phyloP scores from a whole-genome alignment of 1,140 invertebrate species.

The Zaprionus camerounensis region DNA sequence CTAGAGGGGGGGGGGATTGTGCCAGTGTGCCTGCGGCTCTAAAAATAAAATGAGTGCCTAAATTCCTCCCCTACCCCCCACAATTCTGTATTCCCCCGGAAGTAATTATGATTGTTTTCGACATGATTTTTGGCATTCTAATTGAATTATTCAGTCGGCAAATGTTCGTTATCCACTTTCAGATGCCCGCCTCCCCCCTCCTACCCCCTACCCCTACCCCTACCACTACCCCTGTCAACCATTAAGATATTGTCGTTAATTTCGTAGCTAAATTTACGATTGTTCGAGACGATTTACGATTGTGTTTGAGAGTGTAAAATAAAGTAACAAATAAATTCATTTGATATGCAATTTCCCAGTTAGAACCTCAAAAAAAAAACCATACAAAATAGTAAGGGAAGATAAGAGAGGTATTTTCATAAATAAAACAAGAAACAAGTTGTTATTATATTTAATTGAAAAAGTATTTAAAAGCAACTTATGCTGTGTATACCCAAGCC shows the following conservation, averaged over 20 bases:
- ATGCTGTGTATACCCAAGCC: no score
- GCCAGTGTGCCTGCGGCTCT: background rate
- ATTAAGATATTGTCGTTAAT: background rate
- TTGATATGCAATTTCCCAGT: background rate
- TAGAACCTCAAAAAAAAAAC: no score
- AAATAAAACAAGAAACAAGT: background rate
- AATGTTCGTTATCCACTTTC: background rate
- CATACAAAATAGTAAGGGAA: background rate
- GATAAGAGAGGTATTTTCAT: background rate
- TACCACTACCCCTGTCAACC: background rate
- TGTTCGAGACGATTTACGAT: slow-evolving; percentile 10
- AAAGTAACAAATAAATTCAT: background rate
- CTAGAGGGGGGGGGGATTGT: background rate
- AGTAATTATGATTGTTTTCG: slow-evolving; percentile 75
- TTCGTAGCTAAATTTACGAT: slow-evolving; percentile 21
- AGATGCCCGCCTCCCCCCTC: background rate
- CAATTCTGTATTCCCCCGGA: slow-evolving; percentile 40
- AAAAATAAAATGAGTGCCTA: slow-evolving; percentile 7
- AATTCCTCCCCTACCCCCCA: background rate
- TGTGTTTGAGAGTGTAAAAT: background rate
- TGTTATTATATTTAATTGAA: no score
- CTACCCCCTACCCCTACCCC: background rate
- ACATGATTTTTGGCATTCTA: slow-evolving; percentile 79
- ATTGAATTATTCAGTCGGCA: slow-evolving; percentile 60
- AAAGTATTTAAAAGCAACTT: no score